A percentile compares a stretch with the other conserved stretches of the same genome.
Conservation (phyloP, 2,888 invertebrate species). For the Nephrotoma appendiculata region DNA sequence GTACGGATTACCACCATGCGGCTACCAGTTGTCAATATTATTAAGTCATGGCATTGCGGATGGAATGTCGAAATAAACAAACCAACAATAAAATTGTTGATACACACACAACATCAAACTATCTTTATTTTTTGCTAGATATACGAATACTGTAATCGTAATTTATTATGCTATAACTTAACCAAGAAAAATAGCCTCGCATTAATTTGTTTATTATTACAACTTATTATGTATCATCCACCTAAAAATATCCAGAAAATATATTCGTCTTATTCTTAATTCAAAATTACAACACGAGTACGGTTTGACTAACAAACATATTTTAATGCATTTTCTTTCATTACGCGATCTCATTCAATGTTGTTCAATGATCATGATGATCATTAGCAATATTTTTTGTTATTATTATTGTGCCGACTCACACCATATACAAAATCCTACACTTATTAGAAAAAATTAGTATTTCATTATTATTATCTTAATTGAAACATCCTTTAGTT, state of each 20-base stretch:
- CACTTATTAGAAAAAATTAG: neutral
- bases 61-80: too few species aligned
- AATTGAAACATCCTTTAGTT: neutral
- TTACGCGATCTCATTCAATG: neutral
- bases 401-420: neutral
- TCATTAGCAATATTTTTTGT: neutral
- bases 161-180: too few species aligned
- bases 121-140: too few species aligned
- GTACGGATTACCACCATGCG: too few species aligned
- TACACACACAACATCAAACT: too few species aligned
- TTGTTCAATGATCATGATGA: neutral
- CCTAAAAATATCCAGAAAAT: neutral
- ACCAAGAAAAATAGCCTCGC: too few species aligned
- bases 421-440: neutral
- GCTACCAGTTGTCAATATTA: too few species aligned
- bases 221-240: neutral
- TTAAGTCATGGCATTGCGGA: too few species aligned
- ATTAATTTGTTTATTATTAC: neutral
- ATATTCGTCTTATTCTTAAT: too few species aligned
- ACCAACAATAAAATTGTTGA: too few species aligned
- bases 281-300: neutral
- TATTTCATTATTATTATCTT: neutral
- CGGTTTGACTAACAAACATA: neutral
- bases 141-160: too few species aligned
- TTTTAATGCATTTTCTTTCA: neutral